Conservation (phyloP, 2,797 vertebrate genomes). For the Clarias platycephalus region DNA sequence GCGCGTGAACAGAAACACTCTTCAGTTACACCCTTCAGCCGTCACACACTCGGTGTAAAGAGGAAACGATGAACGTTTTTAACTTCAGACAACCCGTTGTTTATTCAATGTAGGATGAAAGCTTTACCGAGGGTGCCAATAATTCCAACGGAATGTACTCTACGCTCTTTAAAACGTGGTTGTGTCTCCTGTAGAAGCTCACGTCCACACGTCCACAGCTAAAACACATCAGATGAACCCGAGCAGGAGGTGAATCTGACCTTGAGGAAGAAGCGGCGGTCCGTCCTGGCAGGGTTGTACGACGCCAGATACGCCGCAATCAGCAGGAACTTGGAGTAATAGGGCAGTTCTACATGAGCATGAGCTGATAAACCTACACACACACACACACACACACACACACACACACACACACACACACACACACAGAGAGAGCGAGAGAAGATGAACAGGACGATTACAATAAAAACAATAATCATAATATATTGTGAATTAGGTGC, state of each 20-base stretch:
- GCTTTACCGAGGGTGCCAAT: neutral
- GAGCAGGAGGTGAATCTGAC: constrained; percentile 60
- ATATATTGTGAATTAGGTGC: no score
- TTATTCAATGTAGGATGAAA: neutral
- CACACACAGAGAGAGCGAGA: neutral
- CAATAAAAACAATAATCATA: neutral
- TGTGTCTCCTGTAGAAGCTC: neutral
- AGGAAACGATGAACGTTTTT: no score
- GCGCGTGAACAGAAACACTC: neutral
- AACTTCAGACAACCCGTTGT: no score
- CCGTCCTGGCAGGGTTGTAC: constrained; percentile 93
- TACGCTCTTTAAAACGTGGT: neutral
- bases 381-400: constrained; percentile 12
- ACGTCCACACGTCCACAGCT: neutral
- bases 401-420: constrained; percentile 14
- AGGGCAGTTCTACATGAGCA: constrained; percentile 91
- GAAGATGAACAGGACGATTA: neutral
- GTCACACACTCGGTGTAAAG: no score
- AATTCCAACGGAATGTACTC: neutral
- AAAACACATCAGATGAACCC: neutral
- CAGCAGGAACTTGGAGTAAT: constrained; percentile 96
- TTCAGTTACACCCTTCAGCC: neutral
- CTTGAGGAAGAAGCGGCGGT: constrained; percentile 97
- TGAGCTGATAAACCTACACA: constrained; percentile 79
- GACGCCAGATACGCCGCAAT: constrained; percentile 96